Evolutionary conservation across 1,140 invertebrate species (phyloP), one percentile per base, ranked within the genome.

Genomic region (Thrips palmi): DNA sequence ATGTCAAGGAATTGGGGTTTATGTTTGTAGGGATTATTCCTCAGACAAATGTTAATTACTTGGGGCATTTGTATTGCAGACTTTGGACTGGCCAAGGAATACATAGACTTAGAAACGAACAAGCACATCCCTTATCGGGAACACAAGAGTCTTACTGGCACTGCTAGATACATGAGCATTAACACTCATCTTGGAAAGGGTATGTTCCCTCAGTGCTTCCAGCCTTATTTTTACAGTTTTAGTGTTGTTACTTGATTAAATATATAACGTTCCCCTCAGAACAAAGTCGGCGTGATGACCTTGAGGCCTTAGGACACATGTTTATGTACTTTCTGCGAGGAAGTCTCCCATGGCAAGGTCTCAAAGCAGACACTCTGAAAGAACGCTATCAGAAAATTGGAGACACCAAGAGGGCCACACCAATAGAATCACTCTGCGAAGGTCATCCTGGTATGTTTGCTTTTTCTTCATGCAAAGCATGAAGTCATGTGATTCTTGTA

Each of bases 241-340:
- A 46, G 47, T 37, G 38, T 44, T 44, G 40, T 23, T 31, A 40
- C 11, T n/a, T 33, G 18, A 41, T 36, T 17, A 39, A 17, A 40
- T 40, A 10, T 19, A 34, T 18, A 30, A 33, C 31, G 24, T 30
- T 14, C 37, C 8, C 18, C 35, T 29, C 64, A 83, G 96, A 99
- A 67, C 94, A 99, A 78, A 97, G 91, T 56, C 73, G 96, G 58
- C 70, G 96, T 58, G 96, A 99, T 64, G 96, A 99, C 68, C 68
- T 99, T 54, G 96, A 99, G 66, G 93, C 94, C 38, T 65, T 99
- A 47, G 96, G 96, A 44, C 93, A 99, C 68, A 98, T 99, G 93
- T 98, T 99, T 68, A 97, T 99, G 93, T 98, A 99, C 69, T 99
- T 99, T 67, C 68, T 98, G 54, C 71, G 93, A 52, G 94, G 94